Conservation (phyloP, 2,797 vertebrate species). For the Gambelia wislizenii region DNA sequence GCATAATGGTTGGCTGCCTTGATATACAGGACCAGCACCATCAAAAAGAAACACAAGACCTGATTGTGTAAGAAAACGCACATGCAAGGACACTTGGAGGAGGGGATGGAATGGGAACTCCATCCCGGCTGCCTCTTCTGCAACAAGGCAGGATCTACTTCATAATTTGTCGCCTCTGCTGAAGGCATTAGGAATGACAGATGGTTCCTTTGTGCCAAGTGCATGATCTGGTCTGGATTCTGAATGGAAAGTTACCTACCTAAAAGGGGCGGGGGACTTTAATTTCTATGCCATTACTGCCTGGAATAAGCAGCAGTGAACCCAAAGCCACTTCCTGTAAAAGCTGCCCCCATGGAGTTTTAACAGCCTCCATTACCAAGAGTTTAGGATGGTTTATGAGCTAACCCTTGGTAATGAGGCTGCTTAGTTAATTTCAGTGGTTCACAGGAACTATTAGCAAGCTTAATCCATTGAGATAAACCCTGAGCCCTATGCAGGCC, state of each 20-base stretch:
- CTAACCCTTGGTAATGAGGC: constrained; percentile 8
- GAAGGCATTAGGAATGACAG: background rate
- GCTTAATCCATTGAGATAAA: constrained; percentile 10
- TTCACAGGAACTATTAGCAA: background rate
- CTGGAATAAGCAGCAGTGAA: constrained; percentile 24
- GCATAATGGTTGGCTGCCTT: background rate
- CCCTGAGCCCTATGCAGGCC: background rate
- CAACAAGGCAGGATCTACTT: background rate
- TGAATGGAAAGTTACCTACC: background rate
- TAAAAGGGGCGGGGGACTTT: background rate
- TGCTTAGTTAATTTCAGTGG: constrained; percentile 35
- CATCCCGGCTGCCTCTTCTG: background rate
- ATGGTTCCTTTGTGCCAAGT: background rate
- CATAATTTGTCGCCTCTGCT: background rate
- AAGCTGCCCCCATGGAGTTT: constrained; percentile 24
- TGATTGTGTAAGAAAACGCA: background rate
- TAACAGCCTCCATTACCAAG: constrained; percentile 20
- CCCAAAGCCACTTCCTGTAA: constrained; percentile 26
- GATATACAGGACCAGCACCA: background rate
- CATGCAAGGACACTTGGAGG: too few species aligned
- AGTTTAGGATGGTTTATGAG: constrained; percentile 36
- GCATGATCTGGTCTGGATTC: background rate
- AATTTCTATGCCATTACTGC: background rate
- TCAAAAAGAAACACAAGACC: background rate
- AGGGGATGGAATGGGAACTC: background rate